These are phyloP conservation scores for Psix sp. DNA, from an alignment of 1,140 invertebrate genomes.

Conservation along the genomic window DNA sequence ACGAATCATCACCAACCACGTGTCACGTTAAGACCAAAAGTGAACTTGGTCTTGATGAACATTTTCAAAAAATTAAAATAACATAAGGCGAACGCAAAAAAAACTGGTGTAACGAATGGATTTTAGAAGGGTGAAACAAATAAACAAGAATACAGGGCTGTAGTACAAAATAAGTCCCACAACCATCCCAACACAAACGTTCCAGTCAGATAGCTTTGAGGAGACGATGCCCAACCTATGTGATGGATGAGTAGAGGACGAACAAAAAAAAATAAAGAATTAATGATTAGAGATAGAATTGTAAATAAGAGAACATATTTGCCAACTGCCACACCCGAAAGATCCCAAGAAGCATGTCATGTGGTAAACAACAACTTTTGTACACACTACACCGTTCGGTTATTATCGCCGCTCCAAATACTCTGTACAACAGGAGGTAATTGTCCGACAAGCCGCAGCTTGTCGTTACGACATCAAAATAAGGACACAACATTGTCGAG, in stretches of 20 bases:
- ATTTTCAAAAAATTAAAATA: slow-evolving; percentile 46
- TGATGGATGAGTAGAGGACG: slow-evolving; percentile 49
- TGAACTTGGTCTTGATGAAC: slow-evolving; percentile 33
- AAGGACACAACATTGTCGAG: slow-evolving; percentile 44
- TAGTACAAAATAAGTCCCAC: slow-evolving; percentile 66
- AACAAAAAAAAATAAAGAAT: slow-evolving; percentile 46
- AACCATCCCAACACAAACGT: slow-evolving; percentile 75
- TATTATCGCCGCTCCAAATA: slow-evolving; percentile 16
- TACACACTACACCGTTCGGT: slow-evolving; percentile 31
- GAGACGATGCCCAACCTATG: slow-evolving; percentile 65
- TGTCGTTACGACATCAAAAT: slow-evolving; percentile 30
- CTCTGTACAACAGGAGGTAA: slow-evolving; percentile 28
- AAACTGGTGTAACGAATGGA: not conserved
- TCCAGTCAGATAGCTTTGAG: slow-evolving; percentile 72
- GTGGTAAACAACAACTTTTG: slow-evolving; percentile 37
- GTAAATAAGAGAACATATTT: slow-evolving; percentile 37
- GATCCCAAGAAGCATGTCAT: slow-evolving; percentile 44
- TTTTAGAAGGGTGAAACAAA: slow-evolving; percentile 22
- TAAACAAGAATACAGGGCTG: slow-evolving; percentile 18
- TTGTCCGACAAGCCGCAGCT: not conserved
- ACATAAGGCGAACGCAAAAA: slow-evolving; percentile 41
- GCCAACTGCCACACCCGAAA: slow-evolving; percentile 42
- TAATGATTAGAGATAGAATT: slow-evolving; percentile 54
- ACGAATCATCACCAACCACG: no score
- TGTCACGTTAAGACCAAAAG: no score